Base-by-base conservation (phyloP, 2,888 invertebrate species). In the Luffia ferchaultella region DNA sequence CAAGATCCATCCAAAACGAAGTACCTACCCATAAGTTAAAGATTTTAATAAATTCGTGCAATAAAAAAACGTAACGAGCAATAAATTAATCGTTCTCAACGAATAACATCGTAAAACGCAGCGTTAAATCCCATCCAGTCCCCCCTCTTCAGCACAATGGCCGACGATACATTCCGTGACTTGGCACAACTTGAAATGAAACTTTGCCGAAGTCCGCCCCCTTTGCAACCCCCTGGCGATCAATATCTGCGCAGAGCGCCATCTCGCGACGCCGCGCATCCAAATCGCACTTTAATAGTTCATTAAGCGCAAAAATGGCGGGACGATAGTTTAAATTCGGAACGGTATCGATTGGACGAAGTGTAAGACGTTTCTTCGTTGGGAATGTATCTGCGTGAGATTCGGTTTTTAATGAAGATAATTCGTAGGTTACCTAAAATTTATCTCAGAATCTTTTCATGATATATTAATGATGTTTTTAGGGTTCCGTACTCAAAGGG, bases 241-340 rank as follows among this genome's bases (percentile, higher is more conserved):
- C 82, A 79, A 83, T 83, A 83, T 76, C 61, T 77, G 82, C 80
- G 82, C 82, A 69, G 70, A 72, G 64, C 76, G 80, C 74, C 79
- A 79, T 77, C 80, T 79, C 79, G 65, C 68, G 59, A 60, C 70
- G 70, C 71, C 80, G 82, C 82, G 82, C 82, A 83, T 73, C 76
- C 72, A 80, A 83, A 82, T 83, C 80, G 76, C 82, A 83, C 64
- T 83, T 82, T 83, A 83, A 83, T 83, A 83, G 82, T 83, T 82
- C 82, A 83, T 83, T 82, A 83, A 79, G 79, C 77, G 66, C 76
- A 79, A 78, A 80, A 80, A 82, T 80, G 80, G 79, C 74, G 76
- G 78, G 75, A 16, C 43, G 76, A 74, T 74, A 71, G 76, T 80
- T 83, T 82, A 79, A 83, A 82, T 79, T 79, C 72, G 71, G 78